Base-by-base conservation (phyloP, 2,797 vertebrate species). In the Rhynchonycteris naso region DNA sequence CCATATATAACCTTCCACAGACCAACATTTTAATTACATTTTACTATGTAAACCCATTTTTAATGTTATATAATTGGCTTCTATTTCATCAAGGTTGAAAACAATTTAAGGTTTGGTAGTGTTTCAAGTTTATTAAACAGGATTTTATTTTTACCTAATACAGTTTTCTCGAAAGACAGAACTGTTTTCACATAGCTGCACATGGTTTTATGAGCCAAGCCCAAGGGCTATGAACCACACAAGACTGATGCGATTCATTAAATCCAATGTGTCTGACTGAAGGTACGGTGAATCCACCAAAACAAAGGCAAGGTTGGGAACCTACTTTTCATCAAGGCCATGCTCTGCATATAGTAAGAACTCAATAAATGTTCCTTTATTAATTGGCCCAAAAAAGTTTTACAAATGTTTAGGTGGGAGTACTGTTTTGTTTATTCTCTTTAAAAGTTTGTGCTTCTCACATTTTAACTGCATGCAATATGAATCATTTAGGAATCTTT, bases 101-200 rank as follows among this genome's bases (percentile, higher is more conserved):
- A 81, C 63, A 90, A 56, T 47, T 90, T 76, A 76, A 7, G 19
- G 71, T 78, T 68, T 91, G 66, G 86, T 21, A 61, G 56, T 71
- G n/a, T 71, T 74, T 83, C 79, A 38, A 90, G 28, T 86, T 88
- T 94, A 91, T 89, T 82, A 91, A 95, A 58, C 15, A 89, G 33
- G 54, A 75, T 69, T 82, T 91, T 88, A 65, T 94, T 96, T 95
- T 86, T 79, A 85, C 54, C 52, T 43, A 69, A 83, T 84, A 79
- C 6, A 75, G 81, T 59, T 74, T 91, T 91, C 50, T 88, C 28
- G 21, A 50, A 90, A 61, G 90, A 69, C 79, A 38, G 10, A 35
- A 81, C 47, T 71, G 6, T 85, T 96, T 85, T 79, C 63, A 74
- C 19, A 54, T 56, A 95, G 52, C 47, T 26, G 15, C 61, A 18